These are phyloP conservation scores for Phainopepla nitens DNA, from an alignment of 2,113 vertebrate species.

Conservation along the genomic window DNA sequence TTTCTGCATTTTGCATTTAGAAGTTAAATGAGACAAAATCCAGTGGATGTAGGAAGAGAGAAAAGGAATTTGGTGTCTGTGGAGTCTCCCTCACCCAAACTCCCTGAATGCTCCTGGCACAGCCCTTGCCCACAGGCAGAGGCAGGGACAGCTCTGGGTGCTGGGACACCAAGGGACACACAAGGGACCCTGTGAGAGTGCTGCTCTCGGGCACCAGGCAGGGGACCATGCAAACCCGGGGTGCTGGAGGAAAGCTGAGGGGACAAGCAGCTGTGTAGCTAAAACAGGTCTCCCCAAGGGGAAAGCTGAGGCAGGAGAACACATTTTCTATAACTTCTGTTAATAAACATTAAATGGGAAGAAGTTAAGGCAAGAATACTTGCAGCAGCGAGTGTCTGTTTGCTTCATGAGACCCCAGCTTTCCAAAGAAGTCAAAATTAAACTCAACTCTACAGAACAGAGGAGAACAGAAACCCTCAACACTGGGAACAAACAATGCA, in stretches of 20 bases:
- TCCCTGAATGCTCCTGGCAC: not conserved
- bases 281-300: not conserved
- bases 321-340: not conserved
- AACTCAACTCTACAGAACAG: not conserved
- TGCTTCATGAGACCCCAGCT: not conserved
- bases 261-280: not conserved
- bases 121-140: not conserved
- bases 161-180: not conserved
- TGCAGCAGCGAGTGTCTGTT: not conserved
- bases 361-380: not conserved
- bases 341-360: not conserved
- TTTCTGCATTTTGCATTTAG: not conserved
- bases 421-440: not conserved
- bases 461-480: not conserved
- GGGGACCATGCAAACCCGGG: not conserved
- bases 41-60: not conserved
- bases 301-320: not conserved
- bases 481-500: not conserved
- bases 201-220: not conserved
- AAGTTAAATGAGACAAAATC: not conserved
- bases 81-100: not conserved
- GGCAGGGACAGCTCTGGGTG: not conserved
- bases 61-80: not conserved
- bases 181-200: not conserved
- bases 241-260: not conserved